phyloP scores from a whole-genome alignment of 1,140 invertebrate species.

The Polypedilum pembai region DNA sequence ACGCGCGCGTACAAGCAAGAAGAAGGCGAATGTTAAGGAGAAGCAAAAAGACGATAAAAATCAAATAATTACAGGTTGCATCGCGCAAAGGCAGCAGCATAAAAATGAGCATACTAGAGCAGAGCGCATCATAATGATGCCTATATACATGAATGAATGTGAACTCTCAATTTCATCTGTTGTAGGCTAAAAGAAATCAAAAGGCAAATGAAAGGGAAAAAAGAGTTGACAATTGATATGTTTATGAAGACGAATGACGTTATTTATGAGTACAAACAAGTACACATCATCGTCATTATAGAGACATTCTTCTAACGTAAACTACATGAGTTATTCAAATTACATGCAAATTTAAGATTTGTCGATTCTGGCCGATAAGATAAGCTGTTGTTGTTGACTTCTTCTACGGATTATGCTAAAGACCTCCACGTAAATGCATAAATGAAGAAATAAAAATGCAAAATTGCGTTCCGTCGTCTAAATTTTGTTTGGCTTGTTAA shows the following conservation, averaged over 20 bases:
- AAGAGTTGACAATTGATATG: constrained; percentile 24
- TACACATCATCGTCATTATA: background rate
- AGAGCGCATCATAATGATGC: no score
- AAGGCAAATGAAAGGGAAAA: background rate
- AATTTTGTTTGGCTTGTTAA: background rate
- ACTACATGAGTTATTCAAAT: background rate
- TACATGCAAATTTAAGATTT: constrained; percentile 11
- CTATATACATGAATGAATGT: no score
- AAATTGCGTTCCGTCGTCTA: background rate
- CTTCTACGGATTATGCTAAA: background rate
- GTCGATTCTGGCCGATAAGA: background rate
- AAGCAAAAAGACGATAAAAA: constrained; percentile 20
- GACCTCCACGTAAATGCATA: background rate
- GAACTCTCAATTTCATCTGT: background rate
- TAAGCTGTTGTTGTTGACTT: background rate
- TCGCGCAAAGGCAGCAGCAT: background rate
- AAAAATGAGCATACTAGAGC: background rate
- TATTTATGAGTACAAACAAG: background rate
- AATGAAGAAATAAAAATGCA: background rate
- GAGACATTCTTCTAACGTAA: background rate
- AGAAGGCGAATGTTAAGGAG: no score
- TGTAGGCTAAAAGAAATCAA: background rate
- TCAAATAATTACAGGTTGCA: constrained; percentile 27
- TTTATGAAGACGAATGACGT: constrained; percentile 27
- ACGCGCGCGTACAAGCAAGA: constrained; percentile 10